These are phyloP conservation scores for Eupithecia exiguata DNA, from an alignment of 2,888 invertebrate species.

Conservation along the genomic window DNA sequence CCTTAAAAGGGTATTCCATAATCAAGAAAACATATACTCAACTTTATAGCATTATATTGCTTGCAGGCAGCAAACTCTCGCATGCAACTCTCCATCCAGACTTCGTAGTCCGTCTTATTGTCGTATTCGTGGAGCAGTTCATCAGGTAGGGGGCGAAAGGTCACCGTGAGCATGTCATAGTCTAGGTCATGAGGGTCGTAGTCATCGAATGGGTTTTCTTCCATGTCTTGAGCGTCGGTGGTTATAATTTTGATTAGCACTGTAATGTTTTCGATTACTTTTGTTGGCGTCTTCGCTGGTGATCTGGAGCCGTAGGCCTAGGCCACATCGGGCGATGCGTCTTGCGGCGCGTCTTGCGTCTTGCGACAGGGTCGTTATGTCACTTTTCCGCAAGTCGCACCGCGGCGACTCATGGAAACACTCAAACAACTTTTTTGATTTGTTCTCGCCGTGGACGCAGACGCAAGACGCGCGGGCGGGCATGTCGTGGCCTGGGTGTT, in stretches of 20 bases:
- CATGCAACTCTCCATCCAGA: slow-evolving; percentile 60
- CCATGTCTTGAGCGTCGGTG: not conserved
- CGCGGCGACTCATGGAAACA: too few relatives aligned
- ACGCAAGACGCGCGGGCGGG: too few relatives aligned
- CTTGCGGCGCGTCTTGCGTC: too few relatives aligned
- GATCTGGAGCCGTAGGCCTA: too few relatives aligned
- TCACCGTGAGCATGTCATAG: not conserved
- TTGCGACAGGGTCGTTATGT: too few relatives aligned
- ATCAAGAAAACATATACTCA: not conserved
- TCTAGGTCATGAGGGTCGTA: not conserved
- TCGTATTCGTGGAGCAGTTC: slow-evolving; percentile 34
- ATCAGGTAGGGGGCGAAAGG: slow-evolving; percentile 44
- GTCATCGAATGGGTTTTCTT: not conserved
- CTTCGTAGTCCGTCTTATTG: slow-evolving; percentile 51
- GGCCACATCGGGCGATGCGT: too few relatives aligned
- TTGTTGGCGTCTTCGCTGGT: not conserved
- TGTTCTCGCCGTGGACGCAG: too few relatives aligned
- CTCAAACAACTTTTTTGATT: too few relatives aligned
- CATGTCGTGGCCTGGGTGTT: too few relatives aligned
- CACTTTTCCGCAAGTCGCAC: too few relatives aligned
- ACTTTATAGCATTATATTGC: slow-evolving; percentile 25
- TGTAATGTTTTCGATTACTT: slow-evolving; percentile 8
- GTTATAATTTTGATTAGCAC: slow-evolving; percentile 4
- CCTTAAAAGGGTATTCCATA: too few relatives aligned
- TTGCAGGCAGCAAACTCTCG: slow-evolving; percentile 49